phyloP scores from a whole-genome alignment of 2,113 vertebrate genomes.

The Hippolais icterina region DNA sequence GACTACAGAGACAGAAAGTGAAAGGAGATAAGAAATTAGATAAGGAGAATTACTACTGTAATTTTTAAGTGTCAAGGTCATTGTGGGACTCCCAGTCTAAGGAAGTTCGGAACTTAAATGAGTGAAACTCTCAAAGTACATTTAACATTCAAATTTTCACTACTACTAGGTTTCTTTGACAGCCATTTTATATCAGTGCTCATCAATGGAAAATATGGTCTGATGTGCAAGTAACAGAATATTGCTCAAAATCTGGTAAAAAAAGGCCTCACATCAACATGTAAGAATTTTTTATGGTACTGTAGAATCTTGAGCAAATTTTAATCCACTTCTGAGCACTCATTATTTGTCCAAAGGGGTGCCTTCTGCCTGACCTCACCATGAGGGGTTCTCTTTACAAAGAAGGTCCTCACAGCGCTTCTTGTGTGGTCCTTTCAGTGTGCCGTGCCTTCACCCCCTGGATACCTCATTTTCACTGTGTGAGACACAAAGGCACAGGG shows the following conservation, averaged over 20 bases:
- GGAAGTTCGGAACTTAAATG: neutral
- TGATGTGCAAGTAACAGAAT: neutral
- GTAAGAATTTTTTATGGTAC: neutral
- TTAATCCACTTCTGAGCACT: neutral
- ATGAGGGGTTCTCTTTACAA: neutral
- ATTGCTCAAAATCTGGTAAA: neutral
- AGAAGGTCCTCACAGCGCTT: neutral
- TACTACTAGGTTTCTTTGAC: neutral
- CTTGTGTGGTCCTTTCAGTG: fast-evolving
- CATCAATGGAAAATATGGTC: neutral
- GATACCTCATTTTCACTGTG: neutral
- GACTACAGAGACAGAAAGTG: neutral
- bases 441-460: neutral
- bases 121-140: neutral
- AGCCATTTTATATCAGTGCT: neutral
- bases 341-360: neutral
- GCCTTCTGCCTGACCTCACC: neutral
- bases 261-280: neutral
- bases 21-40: neutral
- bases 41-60: neutral
- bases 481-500: neutral
- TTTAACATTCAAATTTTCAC: neutral
- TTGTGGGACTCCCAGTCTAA: neutral
- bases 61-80: neutral
- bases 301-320: neutral